Evolutionary conservation across 2,113 vertebrate genomes (phyloP).

Genomic region (Megaceryle maxima): DNA sequence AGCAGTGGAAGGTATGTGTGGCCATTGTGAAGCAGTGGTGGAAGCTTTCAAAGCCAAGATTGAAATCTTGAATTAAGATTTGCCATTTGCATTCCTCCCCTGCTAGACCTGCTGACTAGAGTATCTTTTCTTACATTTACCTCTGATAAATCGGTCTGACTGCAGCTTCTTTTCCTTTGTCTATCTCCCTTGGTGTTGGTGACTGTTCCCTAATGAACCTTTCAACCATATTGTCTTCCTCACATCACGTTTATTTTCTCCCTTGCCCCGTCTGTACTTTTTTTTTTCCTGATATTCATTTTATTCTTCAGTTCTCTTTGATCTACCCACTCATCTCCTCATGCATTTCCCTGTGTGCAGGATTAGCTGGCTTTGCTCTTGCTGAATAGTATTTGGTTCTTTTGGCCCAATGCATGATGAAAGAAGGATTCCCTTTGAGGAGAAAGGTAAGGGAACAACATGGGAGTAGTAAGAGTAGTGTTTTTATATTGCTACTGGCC

Average conservation of each 20-base stretch:
- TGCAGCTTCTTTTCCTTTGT: not conserved
- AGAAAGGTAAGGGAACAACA: not conserved
- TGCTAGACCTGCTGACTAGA: not conserved
- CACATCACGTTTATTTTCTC: not conserved
- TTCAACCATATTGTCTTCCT: not conserved
- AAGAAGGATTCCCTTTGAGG: not conserved
- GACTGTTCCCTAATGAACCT: not conserved
- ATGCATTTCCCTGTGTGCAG: not conserved
- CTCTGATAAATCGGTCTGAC: not conserved
- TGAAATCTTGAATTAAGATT: not conserved
- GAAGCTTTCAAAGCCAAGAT: not conserved
- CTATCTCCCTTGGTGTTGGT: not conserved
- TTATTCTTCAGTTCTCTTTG: not conserved
- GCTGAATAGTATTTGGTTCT: not conserved
- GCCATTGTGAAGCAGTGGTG: not conserved
- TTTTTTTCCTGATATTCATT: not conserved
- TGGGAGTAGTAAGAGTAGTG: not conserved
- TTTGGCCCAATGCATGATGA: not conserved
- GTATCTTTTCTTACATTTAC: not conserved
- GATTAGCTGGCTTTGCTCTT: not conserved
- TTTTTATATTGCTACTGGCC: not conserved
- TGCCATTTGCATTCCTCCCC: not conserved
- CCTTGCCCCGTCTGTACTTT: not conserved
- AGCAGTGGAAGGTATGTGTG: slow-evolving; percentile 87
- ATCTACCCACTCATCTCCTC: not conserved